Conservation (phyloP, 1,140 invertebrate species). For the Ericerus pela region DNA sequence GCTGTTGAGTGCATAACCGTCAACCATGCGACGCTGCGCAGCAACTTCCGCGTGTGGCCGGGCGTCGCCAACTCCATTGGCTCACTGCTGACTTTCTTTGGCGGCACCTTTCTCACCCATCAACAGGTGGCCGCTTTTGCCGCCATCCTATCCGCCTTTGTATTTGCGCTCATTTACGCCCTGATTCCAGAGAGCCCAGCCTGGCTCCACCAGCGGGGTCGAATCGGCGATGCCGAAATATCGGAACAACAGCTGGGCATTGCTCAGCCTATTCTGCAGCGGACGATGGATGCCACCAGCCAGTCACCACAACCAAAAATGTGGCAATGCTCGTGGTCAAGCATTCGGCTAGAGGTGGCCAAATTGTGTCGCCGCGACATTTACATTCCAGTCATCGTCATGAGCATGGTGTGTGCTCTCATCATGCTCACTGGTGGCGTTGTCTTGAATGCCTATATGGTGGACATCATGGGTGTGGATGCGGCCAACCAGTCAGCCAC, state of each 20-base stretch:
- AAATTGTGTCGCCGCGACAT: slow-evolving; percentile 22
- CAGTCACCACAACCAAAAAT: not conserved
- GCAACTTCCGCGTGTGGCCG: slow-evolving; percentile 20
- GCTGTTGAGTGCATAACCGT: slow-evolving; percentile 24
- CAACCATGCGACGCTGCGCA: slow-evolving; percentile 30
- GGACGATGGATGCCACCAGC: too few species aligned
- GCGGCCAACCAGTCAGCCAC: slow-evolving; percentile 21
- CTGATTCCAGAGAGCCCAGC: slow-evolving; percentile 41
- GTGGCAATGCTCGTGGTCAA: too few species aligned
- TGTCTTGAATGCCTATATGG: slow-evolving; percentile 48
- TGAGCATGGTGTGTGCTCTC: slow-evolving; percentile 36
- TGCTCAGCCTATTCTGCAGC: slow-evolving; percentile 29
- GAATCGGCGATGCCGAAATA: slow-evolving; percentile 24
- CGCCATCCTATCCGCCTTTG: slow-evolving; percentile 27
- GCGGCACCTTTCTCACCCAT: too few species aligned
- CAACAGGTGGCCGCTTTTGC: slow-evolving; percentile 33
- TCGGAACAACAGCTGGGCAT: slow-evolving; percentile 39
- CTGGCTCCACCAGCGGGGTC: slow-evolving; percentile 30
- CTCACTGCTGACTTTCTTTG: slow-evolving; percentile 30
- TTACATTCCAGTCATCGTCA: slow-evolving; percentile 36
- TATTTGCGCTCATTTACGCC: slow-evolving; percentile 25
- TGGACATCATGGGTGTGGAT: slow-evolving; percentile 39
- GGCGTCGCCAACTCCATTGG: slow-evolving; percentile 25
- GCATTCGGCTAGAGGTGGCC: too few species aligned
- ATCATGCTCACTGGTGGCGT: slow-evolving; percentile 43